These are phyloP conservation scores for Drosophila fulvimacula DNA, from an alignment of 2,888 invertebrate species.

Conservation along the genomic window DNA sequence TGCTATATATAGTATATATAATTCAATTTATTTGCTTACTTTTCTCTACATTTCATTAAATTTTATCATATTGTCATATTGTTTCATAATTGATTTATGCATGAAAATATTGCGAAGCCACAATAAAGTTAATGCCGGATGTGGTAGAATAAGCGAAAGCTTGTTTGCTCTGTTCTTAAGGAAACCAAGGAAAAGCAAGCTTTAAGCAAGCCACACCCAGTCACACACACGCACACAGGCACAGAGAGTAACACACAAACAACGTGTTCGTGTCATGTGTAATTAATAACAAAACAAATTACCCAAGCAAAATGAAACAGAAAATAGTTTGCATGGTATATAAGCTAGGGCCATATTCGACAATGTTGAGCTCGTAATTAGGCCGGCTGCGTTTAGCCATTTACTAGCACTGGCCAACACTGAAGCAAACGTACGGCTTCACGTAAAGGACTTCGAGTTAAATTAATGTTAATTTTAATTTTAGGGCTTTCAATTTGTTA, in stretches of 20 bases:
- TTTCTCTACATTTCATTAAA: neutral
- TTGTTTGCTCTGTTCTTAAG: neutral
- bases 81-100: neutral
- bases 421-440: too few species aligned
- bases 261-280: conserved; percentile 22
- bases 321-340: conserved; percentile 19
- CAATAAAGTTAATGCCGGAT: neutral
- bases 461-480: neutral
- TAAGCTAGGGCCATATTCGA: conserved; percentile 40
- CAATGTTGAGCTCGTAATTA: conserved; percentile 48
- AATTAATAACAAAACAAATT: conserved; percentile 64
- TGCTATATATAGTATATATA: too few species aligned
- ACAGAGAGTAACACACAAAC: neutral
- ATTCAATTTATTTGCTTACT: too few species aligned
- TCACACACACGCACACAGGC: neutral
- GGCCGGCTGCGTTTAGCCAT: conserved; percentile 16
- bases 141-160: neutral
- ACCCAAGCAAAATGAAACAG: conserved; percentile 38
- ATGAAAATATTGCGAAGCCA: neutral
- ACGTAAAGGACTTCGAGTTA: too few species aligned
- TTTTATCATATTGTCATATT: neutral
- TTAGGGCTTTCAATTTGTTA: neutral
- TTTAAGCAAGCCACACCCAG: conserved; percentile 1
- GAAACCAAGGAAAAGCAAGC: neutral
- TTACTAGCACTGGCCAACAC: conserved; percentile 3